phyloP scores from a whole-genome alignment of 2,113 vertebrate genomes.

The Chamaetylas fuelleborni region DNA sequence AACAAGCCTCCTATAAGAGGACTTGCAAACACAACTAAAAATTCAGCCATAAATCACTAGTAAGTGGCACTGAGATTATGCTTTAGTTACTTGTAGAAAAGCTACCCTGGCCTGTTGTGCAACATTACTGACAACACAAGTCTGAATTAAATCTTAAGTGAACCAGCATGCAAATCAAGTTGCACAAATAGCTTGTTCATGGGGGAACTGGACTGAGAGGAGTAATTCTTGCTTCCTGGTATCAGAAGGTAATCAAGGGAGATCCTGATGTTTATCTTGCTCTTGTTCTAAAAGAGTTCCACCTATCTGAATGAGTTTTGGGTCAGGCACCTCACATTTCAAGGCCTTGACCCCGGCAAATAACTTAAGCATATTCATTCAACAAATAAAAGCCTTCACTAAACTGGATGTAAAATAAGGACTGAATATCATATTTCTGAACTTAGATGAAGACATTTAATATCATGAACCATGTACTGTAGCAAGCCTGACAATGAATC shows the following conservation, averaged over 20 bases:
- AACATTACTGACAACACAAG: neutral
- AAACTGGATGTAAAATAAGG: neutral
- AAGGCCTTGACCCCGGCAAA: neutral
- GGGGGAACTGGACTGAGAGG: neutral
- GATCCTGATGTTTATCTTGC: neutral
- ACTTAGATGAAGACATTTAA: neutral
- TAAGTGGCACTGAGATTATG: neutral
- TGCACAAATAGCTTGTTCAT: neutral
- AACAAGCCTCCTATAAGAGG: neutral
- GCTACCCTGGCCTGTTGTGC: neutral
- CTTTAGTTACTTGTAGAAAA: neutral
- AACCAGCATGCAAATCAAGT: neutral
- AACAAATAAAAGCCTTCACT: neutral
- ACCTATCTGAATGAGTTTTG: neutral
- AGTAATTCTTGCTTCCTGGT: neutral
- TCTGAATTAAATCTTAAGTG: neutral
- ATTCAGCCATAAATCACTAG: neutral
- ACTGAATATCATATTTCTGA: neutral
- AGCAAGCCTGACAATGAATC: neutral
- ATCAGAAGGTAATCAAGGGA: neutral
- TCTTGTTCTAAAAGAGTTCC: neutral
- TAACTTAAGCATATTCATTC: neutral
- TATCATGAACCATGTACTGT: neutral
- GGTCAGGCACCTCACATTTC: neutral
- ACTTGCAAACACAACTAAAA: neutral